Conservation (phyloP, 2,888 invertebrate species). For the Zaprionus obscuricornis region DNA sequence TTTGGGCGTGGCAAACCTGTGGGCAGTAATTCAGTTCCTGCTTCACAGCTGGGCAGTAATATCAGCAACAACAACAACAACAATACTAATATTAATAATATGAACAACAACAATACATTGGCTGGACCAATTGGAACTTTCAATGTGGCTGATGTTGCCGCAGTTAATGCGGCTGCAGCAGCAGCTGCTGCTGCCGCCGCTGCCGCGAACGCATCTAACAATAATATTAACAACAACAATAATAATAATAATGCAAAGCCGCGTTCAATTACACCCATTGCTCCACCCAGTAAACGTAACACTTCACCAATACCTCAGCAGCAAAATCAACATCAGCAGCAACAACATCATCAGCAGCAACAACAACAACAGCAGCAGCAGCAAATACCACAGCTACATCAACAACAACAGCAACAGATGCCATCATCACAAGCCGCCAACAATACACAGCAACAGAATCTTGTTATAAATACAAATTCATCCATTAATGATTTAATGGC, state of each 20-base stretch:
- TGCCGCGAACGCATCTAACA: conserved; percentile 6
- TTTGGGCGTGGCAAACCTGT: conserved; percentile 79
- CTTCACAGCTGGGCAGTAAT: conserved; percentile 65
- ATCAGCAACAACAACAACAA: conserved; percentile 34
- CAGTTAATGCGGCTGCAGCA: conserved; percentile 79
- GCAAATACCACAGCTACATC: conserved; percentile 38
- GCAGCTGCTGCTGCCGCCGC: conserved; percentile 63
- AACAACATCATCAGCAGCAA: conserved; percentile 14
- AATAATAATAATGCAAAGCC: conserved; percentile 34
- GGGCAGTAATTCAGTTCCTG: conserved; percentile 18
- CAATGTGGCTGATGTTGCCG: conserved; percentile 82
- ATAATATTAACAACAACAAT: conserved; percentile 16
- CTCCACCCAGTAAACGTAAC: conserved; percentile 72
- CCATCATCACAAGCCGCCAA: conserved; percentile 33
- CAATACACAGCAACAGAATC: conserved; percentile 64
- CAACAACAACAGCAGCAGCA: conserved; percentile 18
- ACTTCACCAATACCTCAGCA: conserved; percentile 58
- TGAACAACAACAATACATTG: conserved; percentile 75
- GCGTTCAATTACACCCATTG: conserved; percentile 82
- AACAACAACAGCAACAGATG: conserved; percentile 34
- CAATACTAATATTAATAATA: no score
- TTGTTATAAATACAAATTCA: conserved; percentile 68
- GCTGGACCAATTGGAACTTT: conserved; percentile 82
- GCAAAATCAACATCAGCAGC: conserved; percentile 24
- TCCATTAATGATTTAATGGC: conserved; percentile 60